These are phyloP conservation scores for Lasioglossum pauxillum DNA, from an alignment of 2,888 invertebrate species.

Conservation along the genomic window DNA sequence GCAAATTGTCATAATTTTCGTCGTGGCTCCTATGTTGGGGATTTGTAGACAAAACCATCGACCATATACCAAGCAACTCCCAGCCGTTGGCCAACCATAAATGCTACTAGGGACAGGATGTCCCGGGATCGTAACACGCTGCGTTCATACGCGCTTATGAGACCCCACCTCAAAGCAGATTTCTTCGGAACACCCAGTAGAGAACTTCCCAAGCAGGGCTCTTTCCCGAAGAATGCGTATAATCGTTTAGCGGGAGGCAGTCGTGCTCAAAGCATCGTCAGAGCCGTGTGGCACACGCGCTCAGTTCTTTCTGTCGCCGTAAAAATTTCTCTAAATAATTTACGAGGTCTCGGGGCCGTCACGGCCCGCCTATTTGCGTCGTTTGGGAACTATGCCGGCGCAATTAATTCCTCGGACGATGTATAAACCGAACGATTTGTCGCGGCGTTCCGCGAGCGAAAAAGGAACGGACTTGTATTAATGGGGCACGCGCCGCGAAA, in stretches of 20 bases:
- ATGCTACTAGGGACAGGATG: no score
- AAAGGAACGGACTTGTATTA: constrained; percentile 42
- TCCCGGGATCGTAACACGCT: no score
- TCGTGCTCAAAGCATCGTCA: not conserved
- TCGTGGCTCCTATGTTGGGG: no score
- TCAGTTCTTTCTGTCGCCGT: not conserved
- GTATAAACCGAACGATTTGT: constrained; percentile 58
- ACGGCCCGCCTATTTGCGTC: constrained; percentile 50
- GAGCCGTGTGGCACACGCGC: not conserved
- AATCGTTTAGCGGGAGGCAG: not conserved
- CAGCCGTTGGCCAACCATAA: no score
- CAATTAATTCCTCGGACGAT: constrained; percentile 55
- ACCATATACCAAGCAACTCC: no score
- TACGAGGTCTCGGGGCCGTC: constrained; percentile 27
- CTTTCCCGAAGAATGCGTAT: not conserved
- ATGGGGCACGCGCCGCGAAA: constrained; percentile 9
- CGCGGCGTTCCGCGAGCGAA: constrained; percentile 48
- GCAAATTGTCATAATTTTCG: no score
- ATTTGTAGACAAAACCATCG: no score
- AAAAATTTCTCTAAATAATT: constrained; percentile 45
- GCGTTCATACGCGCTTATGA: no score
- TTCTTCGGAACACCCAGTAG: not conserved
- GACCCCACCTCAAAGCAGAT: not conserved
- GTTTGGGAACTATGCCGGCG: constrained; percentile 26
- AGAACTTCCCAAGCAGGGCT: not conserved